Percentiles rank a stretch among this genome's conserved stretches.
Conservation (phyloP, 2,888 invertebrate genomes). For the Latrodectus hesperus region DNA sequence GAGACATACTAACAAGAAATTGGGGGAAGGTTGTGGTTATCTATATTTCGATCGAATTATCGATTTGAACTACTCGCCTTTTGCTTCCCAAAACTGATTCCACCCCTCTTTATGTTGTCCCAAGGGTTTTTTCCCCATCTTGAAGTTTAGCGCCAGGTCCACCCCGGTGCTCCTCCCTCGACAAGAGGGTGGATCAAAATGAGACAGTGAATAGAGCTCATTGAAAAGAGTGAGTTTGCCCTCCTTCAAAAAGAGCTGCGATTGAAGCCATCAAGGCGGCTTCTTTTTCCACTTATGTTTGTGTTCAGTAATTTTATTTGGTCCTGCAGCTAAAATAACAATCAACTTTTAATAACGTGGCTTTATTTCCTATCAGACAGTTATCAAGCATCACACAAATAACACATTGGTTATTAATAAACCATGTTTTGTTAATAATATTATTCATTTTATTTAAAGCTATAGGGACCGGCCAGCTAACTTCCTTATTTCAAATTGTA, state of each 20-base stretch:
- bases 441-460: background rate
- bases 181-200: conserved; percentile 5
- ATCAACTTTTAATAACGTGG: background rate
- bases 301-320: background rate
- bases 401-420: background rate
- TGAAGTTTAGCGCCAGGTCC: background rate
- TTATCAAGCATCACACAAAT: background rate
- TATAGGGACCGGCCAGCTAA: no score
- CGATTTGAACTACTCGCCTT: conserved; percentile 25
- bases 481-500: no score
- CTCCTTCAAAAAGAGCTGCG: conserved; percentile 37
- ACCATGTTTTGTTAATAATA: background rate
- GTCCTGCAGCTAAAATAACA: background rate
- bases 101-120: background rate
- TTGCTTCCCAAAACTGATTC: conserved; percentile 10
- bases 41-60: conserved; percentile 59
- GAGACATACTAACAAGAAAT: conserved; percentile 18
- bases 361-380: background rate
- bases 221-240: conserved; percentile 6
- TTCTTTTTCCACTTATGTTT: conserved; percentile 30
- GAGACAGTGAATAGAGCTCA: conserved; percentile 19
- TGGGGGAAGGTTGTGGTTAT: conserved; percentile 50
- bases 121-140: background rate
- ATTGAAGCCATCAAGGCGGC: conserved; percentile 32
- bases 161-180: background rate